phyloP scores from a whole-genome alignment of 2,888 invertebrate genomes.

The Laspeyria flexula region DNA sequence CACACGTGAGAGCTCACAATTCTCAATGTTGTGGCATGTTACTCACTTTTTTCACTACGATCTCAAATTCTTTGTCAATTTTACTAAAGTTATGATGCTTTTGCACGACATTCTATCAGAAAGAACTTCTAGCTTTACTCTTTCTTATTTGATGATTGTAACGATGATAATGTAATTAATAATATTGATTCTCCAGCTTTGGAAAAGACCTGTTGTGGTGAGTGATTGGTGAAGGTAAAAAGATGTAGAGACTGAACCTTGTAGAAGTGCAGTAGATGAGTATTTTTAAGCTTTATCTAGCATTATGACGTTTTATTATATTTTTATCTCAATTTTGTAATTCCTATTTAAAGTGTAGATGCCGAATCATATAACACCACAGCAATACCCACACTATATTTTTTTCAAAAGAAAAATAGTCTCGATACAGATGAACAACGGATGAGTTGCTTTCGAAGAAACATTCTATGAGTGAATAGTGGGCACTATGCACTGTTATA shows the following conservation, averaged over 20 bases:
- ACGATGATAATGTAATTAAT: constrained; percentile 57
- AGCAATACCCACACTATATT: constrained; percentile 41
- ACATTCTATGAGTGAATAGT: too few species aligned
- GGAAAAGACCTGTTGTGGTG: constrained; percentile 85
- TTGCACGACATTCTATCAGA: constrained; percentile 57
- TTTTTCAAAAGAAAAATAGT: not conserved
- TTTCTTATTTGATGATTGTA: constrained; percentile 27
- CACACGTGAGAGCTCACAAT: constrained; percentile 62
- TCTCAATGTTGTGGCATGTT: constrained; percentile 77
- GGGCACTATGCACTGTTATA: too few species aligned
- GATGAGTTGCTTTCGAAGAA: not conserved
- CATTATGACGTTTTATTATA: constrained; percentile 55
- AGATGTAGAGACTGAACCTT: constrained; percentile 61
- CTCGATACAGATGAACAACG: not conserved
- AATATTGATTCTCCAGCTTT: constrained; percentile 82
- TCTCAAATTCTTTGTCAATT: constrained; percentile 34
- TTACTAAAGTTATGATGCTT: constrained; percentile 51
- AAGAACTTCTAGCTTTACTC: constrained; percentile 26
- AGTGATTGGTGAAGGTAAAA: constrained; percentile 80
- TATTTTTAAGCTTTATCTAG: constrained; percentile 73
- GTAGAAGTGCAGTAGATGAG: constrained; percentile 72
- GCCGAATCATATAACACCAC: constrained; percentile 58
- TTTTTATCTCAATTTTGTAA: constrained; percentile 51
- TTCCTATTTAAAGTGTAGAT: constrained; percentile 46
- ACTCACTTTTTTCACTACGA: constrained; percentile 40